A percentile compares a stretch with the other conserved stretches of the same genome.
Evolutionary conservation across 2,797 vertebrate genomes (phyloP).

Genomic region (Onychomys torridus): DNA sequence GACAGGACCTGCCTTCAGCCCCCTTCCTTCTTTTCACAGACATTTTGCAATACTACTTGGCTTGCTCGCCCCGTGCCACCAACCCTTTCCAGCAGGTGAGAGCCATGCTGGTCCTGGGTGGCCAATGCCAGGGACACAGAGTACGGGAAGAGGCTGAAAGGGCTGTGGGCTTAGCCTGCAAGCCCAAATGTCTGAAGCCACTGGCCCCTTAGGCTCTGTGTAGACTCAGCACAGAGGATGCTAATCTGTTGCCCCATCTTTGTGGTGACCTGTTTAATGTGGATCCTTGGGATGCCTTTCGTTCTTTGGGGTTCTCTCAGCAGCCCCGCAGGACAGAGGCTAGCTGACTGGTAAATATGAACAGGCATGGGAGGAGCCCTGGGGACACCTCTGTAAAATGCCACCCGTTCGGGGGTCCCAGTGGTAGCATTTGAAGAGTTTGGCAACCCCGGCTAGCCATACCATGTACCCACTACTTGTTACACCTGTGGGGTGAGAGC

Average conservation of each 20-base stretch:
- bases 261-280: background rate
- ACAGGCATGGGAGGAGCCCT: background rate
- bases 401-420: background rate
- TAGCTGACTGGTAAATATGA: background rate
- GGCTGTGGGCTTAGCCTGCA: background rate
- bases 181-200: fast-evolving
- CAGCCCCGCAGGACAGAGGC: background rate
- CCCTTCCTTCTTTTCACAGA: conserved; percentile 86
- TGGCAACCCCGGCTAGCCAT: background rate
- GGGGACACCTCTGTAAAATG: background rate
- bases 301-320: background rate
- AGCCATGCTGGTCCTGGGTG: background rate
- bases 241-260: background rate
- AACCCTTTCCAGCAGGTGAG: conserved; percentile 97
- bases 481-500: fast-evolving
- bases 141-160: background rate
- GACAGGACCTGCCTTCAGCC: background rate
- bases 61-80: conserved; percentile 90
- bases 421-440: background rate
- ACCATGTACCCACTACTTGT: too few species aligned
- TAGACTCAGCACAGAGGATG: background rate
- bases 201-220: background rate
- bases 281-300: background rate
- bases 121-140: background rate
- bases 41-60: conserved; percentile 94